Evolutionary conservation across 1,140 invertebrate species (phyloP), one percentile per base, ranked within the genome.

Genomic region (Brachionus paranguensis): DNA sequence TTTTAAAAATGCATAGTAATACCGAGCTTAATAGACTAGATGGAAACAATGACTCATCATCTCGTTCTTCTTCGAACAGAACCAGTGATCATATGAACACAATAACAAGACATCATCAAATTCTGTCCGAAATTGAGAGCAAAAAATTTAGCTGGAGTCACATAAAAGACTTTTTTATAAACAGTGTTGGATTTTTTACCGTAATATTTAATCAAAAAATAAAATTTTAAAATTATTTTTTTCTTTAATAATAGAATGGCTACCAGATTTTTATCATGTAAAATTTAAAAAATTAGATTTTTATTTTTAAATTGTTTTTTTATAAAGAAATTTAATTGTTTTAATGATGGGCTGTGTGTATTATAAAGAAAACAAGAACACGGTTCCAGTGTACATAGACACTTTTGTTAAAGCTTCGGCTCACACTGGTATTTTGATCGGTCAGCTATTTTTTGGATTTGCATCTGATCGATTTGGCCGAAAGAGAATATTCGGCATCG

Each of bases 311-410:
- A 14, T 41, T 45, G 17, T 29, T 3, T 68, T 20, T 50, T 70
- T 20, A 10, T 11, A 10, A 78, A 81, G 78, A 29, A 83, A 83
- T 70, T n/a, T 83, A 11, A 53, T 83, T 33, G n/a, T 83, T 33
- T 37, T 68, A 17, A 83, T 83, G 81, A 68, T 83, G 60, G 81
- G 81, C 6, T 83, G 43, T 83, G 64, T 83, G 5, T 83, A 83
- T 83, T 70, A 70, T 20, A 68, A 60, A 55, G 41, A 68, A 8
- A 81, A 60, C 11, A 55, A 65, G 5, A 72, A 83, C 17, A 55
- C 17, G 8, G 81, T 83, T 47, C 81, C 81, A 33, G 43, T 41
- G 8, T 20, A 83, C 14, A 83, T 55, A 53, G 60, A 83, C 37
- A 68, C 45, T 50, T 33, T 83, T n/a, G 8, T 83, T 6, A 83